Percentiles rank a stretch among this genome's conserved stretches.
Conservation (phyloP, 2,888 invertebrate genomes). For the Acrobasis suavella region DNA sequence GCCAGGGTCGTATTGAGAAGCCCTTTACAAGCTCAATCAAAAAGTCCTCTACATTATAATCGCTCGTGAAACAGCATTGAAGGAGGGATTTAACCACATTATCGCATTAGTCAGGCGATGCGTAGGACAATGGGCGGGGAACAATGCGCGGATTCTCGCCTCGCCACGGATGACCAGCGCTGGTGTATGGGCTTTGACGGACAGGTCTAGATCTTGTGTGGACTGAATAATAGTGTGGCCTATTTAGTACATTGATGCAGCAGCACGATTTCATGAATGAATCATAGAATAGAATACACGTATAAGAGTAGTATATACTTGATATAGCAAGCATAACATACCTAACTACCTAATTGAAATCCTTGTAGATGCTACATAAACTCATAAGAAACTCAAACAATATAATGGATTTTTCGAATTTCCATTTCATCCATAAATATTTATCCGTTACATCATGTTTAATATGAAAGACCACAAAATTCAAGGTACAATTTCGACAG, state of each 20-base stretch:
- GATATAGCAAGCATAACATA: too few species aligned
- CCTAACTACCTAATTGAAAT: too few species aligned
- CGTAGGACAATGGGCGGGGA: constrained; percentile 10
- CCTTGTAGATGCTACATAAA: too few species aligned
- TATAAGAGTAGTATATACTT: too few species aligned
- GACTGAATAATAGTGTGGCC: constrained; percentile 4
- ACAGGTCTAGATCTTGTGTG: constrained; percentile 9
- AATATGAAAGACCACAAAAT: too few species aligned
- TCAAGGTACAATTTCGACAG: too few species aligned
- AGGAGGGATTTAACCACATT: constrained; percentile 15
- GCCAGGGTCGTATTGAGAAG: background rate
- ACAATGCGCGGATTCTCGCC: constrained; percentile 15
- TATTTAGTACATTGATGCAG: constrained; percentile 8
- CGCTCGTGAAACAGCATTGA: constrained; percentile 17
- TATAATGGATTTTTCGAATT: too few species aligned
- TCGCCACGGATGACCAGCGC: constrained; percentile 11
- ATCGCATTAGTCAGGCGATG: constrained; percentile 2
- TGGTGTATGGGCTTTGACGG: background rate
- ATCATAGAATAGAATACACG: background rate
- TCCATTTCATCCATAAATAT: too few species aligned
- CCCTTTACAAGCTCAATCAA: background rate
- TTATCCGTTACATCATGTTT: too few species aligned
- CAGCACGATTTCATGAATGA: background rate
- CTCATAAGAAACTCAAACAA: too few species aligned
- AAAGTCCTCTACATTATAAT: background rate